phyloP scores from a whole-genome alignment of 2,888 invertebrate genomes.

The Ashinkailepas kermadecensis region DNA sequence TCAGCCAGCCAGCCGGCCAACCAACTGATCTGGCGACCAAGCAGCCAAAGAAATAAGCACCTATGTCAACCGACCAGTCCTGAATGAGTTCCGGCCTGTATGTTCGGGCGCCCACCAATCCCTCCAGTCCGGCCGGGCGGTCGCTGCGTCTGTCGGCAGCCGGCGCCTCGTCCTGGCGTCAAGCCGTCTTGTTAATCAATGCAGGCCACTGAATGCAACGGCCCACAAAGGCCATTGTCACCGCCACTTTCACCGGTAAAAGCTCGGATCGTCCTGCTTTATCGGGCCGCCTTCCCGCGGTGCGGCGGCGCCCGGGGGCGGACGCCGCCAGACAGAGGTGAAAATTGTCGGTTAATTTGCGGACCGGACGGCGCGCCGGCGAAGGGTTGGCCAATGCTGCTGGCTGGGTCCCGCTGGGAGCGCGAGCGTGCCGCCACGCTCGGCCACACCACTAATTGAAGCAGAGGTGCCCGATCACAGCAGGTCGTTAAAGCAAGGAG shows the following conservation, averaged over 20 bases:
- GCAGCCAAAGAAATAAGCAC: too few species aligned
- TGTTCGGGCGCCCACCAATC: not conserved
- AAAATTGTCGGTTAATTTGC: not conserved
- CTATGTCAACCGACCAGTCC: too few species aligned
- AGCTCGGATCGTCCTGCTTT: not conserved
- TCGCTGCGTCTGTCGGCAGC: not conserved
- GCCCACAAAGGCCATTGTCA: not conserved
- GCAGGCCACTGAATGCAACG: not conserved
- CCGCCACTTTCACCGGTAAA: not conserved
- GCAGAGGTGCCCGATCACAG: not conserved
- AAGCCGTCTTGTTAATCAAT: not conserved
- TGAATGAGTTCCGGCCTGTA: too few species aligned
- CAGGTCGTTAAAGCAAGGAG: too few species aligned
- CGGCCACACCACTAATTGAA: not conserved
- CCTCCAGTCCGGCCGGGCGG: not conserved
- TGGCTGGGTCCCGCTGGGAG: not conserved
- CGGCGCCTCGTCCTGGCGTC: not conserved
- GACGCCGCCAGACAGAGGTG: not conserved
- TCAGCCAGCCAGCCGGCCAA: too few species aligned
- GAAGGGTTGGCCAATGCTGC: not conserved
- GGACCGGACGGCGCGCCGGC: not conserved
- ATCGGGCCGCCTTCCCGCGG: not conserved
- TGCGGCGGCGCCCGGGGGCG: not conserved
- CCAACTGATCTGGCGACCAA: too few species aligned
- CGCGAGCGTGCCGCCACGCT: too few species aligned